Base-by-base conservation (phyloP, 2,888 invertebrate genomes). In the Lepidonotus clava region DNA sequence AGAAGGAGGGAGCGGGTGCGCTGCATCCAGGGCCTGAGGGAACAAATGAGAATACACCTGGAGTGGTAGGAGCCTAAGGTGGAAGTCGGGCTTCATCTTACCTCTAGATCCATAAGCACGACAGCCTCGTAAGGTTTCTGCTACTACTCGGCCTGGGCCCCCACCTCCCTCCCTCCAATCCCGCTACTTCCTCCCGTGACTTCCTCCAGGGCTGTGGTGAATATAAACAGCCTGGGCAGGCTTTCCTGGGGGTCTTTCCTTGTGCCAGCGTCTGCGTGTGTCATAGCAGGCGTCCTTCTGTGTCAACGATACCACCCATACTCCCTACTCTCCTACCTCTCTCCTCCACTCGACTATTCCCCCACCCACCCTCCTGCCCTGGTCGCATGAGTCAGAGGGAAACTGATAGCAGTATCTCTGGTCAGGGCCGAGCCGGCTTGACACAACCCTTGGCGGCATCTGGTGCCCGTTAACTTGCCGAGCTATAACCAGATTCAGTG, bases 11-110 rank as follows among this genome's bases (percentile, higher is more conserved):
- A n/a, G n/a, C n/a, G n/a, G n/a, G n/a, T n/a, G n/a, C n/a, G n/a
- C n/a, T n/a, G n/a, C n/a, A n/a, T n/a, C n/a, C n/a, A n/a, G n/a
- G n/a, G n/a, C n/a, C n/a, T n/a, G n/a, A n/a, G n/a, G n/a, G n/a
- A n/a, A n/a, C n/a, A n/a, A 61, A 61, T 61, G 61, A 32, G 61
- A 61, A 61, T 61, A 28, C 61, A 61, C 61, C 61, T 61, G 61
- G 61, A 61, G 61, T 24, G 28, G 28, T 24, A 61, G n/a, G n/a
- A n/a, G n/a, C n/a, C n/a, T n/a, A n/a, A n/a, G 53, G 61, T 61
- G 28, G n/a, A 24, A 61, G n/a, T n/a, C 46, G 46, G 8, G 61
- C 11, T 28, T 24, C 61, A 24, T 61, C 61, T 32, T 61, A 11
- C 61, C 24, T 61, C 61, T 32, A 11, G 28, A 18, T 11, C 28